These are phyloP conservation scores for Nasonovia ribisnigri DNA, from an alignment of 2,888 invertebrate species.

Conservation along the genomic window DNA sequence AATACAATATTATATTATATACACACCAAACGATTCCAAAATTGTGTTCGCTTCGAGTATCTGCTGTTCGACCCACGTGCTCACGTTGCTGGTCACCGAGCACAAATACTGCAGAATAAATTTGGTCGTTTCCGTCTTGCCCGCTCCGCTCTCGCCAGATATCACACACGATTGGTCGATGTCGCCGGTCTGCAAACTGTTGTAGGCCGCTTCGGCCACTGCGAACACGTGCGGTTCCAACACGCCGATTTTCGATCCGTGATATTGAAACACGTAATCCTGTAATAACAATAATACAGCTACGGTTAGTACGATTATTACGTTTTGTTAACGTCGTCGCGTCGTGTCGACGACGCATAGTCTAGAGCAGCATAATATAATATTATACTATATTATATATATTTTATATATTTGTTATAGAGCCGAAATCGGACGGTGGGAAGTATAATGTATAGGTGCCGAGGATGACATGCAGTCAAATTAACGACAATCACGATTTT, in stretches of 20 bases:
- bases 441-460: not conserved
- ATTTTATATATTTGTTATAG: not conserved
- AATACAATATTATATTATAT: not conserved
- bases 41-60: constrained; percentile 94
- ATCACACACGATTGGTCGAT: constrained; percentile 87
- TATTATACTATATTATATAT: not conserved
- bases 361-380: not conserved
- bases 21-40: constrained; percentile 89
- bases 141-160: constrained; percentile 93
- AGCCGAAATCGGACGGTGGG: not conserved
- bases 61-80: constrained; percentile 96
- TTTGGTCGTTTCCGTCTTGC: constrained; percentile 94
- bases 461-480: not conserved
- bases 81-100: constrained; percentile 85
- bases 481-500: not conserved
- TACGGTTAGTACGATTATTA: not conserved
- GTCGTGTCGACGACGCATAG: not conserved
- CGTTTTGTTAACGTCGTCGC: not conserved
- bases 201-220: constrained; percentile 89
- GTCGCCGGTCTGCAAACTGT: constrained; percentile 76
- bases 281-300: constrained; percentile 70
- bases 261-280: constrained; percentile 86
- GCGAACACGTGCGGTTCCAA: constrained; percentile 92
- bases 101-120: constrained; percentile 92
- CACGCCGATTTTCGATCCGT: constrained; percentile 84